Conservation (phyloP, 2,888 invertebrate species). For the Teleiodes luculella region DNA sequence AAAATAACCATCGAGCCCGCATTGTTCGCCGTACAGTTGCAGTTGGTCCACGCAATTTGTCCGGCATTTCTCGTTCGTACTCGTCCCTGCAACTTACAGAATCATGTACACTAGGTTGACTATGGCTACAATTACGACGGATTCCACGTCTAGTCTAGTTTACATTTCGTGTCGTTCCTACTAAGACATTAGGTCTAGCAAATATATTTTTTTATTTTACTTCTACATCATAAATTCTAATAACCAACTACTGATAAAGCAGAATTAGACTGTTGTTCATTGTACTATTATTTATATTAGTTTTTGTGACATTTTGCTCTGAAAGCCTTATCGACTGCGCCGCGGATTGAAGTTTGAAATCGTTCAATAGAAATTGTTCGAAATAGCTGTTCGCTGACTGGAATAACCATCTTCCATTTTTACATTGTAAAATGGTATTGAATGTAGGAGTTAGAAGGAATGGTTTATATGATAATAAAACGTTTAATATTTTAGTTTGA, state of each 20-base stretch:
- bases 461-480: conserved; percentile 22
- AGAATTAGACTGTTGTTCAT: conserved; percentile 6
- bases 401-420: conserved; percentile 25
- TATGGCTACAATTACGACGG: too few relatives aligned
- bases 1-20: conserved; percentile 60
- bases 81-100: conserved; percentile 17
- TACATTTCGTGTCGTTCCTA: too few relatives aligned
- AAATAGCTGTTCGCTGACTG: conserved; percentile 35
- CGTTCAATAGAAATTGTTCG: conserved; percentile 33
- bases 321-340: conserved; percentile 31
- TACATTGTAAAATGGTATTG: conserved; percentile 22
- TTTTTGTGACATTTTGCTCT: neutral
- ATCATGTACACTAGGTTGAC: neutral
- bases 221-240: conserved; percentile 48
- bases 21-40: conserved; percentile 48
- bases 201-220: neutral
- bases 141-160: too few relatives aligned
- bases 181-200: neutral
- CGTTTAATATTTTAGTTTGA: conserved; percentile 24
- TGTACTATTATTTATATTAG: too few relatives aligned
- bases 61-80: conserved; percentile 64
- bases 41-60: conserved; percentile 61
- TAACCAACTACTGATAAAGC: conserved; percentile 25
- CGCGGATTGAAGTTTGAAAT: conserved; percentile 46
- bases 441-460: conserved; percentile 7